Conservation (phyloP, 2,797 vertebrate genomes). For the Tapera naevia region DNA sequence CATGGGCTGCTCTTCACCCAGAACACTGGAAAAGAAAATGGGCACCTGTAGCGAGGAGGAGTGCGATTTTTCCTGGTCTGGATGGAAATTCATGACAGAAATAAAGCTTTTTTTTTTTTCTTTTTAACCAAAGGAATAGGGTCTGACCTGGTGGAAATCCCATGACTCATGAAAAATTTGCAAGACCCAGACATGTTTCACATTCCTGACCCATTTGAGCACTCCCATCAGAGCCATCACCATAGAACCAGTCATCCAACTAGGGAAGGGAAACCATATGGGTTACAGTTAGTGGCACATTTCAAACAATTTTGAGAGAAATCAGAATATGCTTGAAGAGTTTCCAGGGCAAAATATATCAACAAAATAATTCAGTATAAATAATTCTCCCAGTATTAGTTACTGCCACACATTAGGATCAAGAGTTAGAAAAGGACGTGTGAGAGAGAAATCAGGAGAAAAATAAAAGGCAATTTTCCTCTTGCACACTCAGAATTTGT, state of each 20-base stretch:
- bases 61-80: background rate
- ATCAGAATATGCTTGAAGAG: background rate
- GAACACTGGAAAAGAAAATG: background rate
- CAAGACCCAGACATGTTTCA: background rate
- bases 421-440: background rate
- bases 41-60: background rate
- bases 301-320: background rate
- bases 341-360: slow-evolving; percentile 14
- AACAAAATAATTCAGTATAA: slow-evolving; percentile 17
- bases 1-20: background rate
- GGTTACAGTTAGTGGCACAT: background rate
- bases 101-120: background rate
- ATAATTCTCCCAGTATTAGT: slow-evolving; percentile 5
- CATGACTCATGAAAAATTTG: background rate
- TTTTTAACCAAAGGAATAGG: background rate
- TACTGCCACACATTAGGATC: background rate
- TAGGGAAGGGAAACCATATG: background rate
- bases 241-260: background rate
- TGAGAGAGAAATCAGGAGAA: background rate
- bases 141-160: background rate
- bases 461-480: slow-evolving; percentile 17
- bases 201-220: slow-evolving; percentile 10
- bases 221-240: background rate
- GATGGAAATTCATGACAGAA: background rate
- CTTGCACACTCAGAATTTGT: slow-evolving; percentile 7